Base-by-base conservation (phyloP, 2,888 invertebrate species). In the Thymelicus acteon region DNA sequence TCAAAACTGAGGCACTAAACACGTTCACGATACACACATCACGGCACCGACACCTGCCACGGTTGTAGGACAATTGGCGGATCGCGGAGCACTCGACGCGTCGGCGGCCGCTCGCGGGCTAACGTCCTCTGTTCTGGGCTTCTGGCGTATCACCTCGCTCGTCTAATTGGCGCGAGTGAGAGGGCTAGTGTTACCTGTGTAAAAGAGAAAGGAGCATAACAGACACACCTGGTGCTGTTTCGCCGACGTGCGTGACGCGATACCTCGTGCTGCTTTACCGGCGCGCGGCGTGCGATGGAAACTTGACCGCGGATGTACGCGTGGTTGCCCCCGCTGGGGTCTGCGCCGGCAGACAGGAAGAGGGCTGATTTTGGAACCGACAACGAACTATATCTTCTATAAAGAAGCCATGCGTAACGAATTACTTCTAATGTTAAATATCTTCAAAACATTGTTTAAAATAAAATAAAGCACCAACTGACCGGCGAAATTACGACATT, bases 271-370 rank as follows among this genome's bases (percentile, higher is more conserved):
- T 85, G 85, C 77, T 86, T 85, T 78, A 80, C 76, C 82, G 78
- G 76, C 73, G 72, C 72, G 82, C 82, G 80, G 79, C 31, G 76
- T 73, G 72, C 75, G 78, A 84, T 86, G 83, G 84, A 85, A 87
- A 86, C 82, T 85, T 78, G 84, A 80, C 77, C 79, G 78, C 85
- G 92, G 92, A 93, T 89, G 90, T 89, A 86, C 92, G 90, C 89
- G 80, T 87, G 82, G 82, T 77, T 90, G 86, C 76, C 72, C 85
- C 81, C 81, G 78, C 76, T 79, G 84, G 88, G 88, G 82, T 79
- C 78, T 71, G 77, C 73, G 72, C 76, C 78, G 78, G 31, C 31
- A 31, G 31, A 31, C 86, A 86, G 88, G 88, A 88, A 85, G 80
- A 81, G 77, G 79, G 79, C 71, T 74, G 75, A 76, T 76, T 67